Evolutionary conservation across 2,888 invertebrate species (phyloP).

Genomic region (Philaethria dido): DNA sequence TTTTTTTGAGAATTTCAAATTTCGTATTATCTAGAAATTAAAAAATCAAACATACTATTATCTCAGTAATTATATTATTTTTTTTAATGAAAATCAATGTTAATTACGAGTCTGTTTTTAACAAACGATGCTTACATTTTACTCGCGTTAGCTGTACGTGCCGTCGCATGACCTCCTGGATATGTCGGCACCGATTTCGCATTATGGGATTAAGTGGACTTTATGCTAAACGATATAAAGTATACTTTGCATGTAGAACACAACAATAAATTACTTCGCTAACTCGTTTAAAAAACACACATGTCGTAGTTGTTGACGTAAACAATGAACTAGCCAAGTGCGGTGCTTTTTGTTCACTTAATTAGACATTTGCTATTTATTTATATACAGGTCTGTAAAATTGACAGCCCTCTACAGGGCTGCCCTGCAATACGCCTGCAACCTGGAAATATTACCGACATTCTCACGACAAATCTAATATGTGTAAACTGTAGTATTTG

Average conservation of each 20-base stretch:
- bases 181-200: slow-evolving; percentile 28
- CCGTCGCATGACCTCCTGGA: slow-evolving; percentile 33
- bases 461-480: neutral
- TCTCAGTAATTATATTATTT: neutral
- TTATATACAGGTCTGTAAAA: slow-evolving; percentile 12
- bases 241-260: slow-evolving; percentile 22
- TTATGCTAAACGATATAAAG: slow-evolving; percentile 32
- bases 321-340: slow-evolving; percentile 27
- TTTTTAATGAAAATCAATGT: slow-evolving; percentile 14
- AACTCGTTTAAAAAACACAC: slow-evolving; percentile 23
- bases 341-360: slow-evolving; percentile 21
- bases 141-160: slow-evolving; percentile 36
- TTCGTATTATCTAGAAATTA: neutral
- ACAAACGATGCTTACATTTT: slow-evolving; percentile 28
- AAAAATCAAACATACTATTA: neutral
- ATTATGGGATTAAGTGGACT: slow-evolving; percentile 32
- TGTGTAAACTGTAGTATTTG: neutral
- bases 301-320: slow-evolving; percentile 21
- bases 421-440: neutral
- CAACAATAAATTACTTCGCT: slow-evolving; percentile 20
- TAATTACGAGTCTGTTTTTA: slow-evolving; percentile 23
- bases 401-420: neutral
- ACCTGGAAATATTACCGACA: neutral
- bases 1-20: neutral
- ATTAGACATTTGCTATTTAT: slow-evolving; percentile 26